Evolutionary conservation across 2,888 invertebrate genomes (phyloP).

Genomic region (Xestoiulus laeticollis): DNA sequence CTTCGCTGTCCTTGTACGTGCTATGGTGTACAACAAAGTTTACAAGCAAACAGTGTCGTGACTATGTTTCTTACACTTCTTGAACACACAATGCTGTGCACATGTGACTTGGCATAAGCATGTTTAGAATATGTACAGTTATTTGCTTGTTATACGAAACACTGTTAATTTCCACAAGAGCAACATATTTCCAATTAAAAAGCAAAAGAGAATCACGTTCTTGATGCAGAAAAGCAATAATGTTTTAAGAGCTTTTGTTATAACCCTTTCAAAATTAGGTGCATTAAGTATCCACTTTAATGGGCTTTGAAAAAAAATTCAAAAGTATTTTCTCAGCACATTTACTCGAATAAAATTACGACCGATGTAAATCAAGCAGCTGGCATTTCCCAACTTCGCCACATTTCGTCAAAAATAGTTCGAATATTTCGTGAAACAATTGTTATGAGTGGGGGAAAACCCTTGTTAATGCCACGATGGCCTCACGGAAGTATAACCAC

Average conservation of each 20-base stretch:
- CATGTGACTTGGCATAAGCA: too few relatives aligned
- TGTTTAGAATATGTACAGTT: too few relatives aligned
- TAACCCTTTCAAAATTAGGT: too few relatives aligned
- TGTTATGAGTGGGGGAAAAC: neutral
- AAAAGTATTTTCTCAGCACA: neutral
- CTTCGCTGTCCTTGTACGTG: neutral
- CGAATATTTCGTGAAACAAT: neutral
- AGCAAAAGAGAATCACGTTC: too few relatives aligned
- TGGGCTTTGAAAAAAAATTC: too few relatives aligned
- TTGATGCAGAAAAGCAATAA: too few relatives aligned
- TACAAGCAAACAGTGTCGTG: neutral
- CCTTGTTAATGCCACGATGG: neutral
- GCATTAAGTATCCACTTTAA: too few relatives aligned
- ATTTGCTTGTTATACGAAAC: too few relatives aligned
- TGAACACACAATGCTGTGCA: too few relatives aligned
- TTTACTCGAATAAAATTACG: neutral
- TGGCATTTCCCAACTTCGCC: neutral
- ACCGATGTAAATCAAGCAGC: neutral
- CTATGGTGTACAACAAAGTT: neutral
- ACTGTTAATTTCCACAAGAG: too few relatives aligned
- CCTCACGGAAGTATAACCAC: neutral
- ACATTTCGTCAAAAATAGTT: neutral
- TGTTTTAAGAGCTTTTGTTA: too few relatives aligned
- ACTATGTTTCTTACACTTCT: neutral
- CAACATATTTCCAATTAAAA: too few relatives aligned